Evolutionary conservation across 2,113 vertebrate genomes (phyloP), one percentile per base, ranked within the genome.

Genomic region (Oxygymnocypris stewartii): DNA sequence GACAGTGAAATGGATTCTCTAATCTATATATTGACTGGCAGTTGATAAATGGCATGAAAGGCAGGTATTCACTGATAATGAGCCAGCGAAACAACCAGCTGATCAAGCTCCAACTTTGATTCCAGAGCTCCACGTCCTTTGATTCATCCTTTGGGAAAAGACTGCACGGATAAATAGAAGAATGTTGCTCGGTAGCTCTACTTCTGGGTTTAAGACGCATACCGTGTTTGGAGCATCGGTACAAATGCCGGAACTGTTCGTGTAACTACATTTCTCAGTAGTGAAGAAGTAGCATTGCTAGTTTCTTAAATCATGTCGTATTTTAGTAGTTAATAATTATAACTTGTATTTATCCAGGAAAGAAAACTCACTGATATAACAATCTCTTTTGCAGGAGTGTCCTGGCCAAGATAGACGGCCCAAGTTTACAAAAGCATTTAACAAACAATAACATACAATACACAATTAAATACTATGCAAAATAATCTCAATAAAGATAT

Each of bases 21-120:
- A 37, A 84, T 84, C 82, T 74, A 84, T 84, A 84, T 84, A 84
- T 84, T 84, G 82, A 74, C 82, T 59, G 49, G 82, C 23, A 28
- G 31, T 74, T 84, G 82, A 84, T 84, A 84, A 74, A 84, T 84
- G 31, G 69, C 67, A 25, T 57, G 67, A 84, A 57, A 57, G 67
- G 82, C 82, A 84, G 69, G 82, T 74, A 49, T 84, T 74, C 31
- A 57, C 35, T 84, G 82, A 84, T 84, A 84, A 84, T 84, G 82
- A 84, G 82, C 20, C 49, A 59, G 78, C 31, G 23, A 63, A 80
- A 54, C 35, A 80, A 80, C 28, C 78, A 59, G 82, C 69, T 73
- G 82, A 74, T 84, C 74, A 84, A 84, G 69, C 69, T 84, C 23
- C 82, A 84, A 74, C 69, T 75, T 84, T 73, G 49, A 84, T 84